Percentiles rank a stretch among this genome's conserved stretches.
Evolutionary conservation across 2,888 invertebrate species (phyloP).

Genomic region (Melolontha melolontha): DNA sequence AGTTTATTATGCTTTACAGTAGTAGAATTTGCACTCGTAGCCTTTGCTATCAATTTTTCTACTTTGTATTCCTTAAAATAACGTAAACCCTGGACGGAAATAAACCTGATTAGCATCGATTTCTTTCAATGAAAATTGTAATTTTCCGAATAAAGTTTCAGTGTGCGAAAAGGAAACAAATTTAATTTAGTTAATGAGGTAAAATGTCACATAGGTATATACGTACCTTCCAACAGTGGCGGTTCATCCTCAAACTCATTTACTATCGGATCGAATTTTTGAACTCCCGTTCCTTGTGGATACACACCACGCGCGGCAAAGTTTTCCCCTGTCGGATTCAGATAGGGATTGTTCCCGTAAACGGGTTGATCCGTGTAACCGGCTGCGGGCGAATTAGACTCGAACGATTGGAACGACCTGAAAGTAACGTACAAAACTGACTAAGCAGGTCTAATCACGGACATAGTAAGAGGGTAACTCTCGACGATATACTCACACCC

Average conservation of each 20-base stretch:
- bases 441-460: slow-evolving; percentile 39
- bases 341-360: slow-evolving; percentile 52
- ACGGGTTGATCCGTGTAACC: slow-evolving; percentile 46
- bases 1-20: no score
- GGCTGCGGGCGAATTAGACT: slow-evolving; percentile 45
- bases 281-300: slow-evolving; percentile 19
- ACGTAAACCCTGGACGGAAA: no score
- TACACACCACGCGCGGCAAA: slow-evolving; percentile 20
- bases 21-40: no score
- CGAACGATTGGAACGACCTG: slow-evolving; percentile 56
- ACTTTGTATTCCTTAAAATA: no score
- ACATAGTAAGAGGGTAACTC: slow-evolving; percentile 14
- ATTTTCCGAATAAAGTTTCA: slow-evolving; percentile 24
- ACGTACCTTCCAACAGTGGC: slow-evolving; percentile 52
- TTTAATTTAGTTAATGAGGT: slow-evolving; percentile 38
- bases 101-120: slow-evolving; percentile 7
- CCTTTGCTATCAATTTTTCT: no score
- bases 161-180: slow-evolving; percentile 36
- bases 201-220: slow-evolving; percentile 33
- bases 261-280: slow-evolving; percentile 43
- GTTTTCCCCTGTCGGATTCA: slow-evolving; percentile 48
- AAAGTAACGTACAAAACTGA: slow-evolving; percentile 44
- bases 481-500: background rate
- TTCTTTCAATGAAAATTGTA: slow-evolving; percentile 17
- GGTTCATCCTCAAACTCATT: slow-evolving; percentile 53